phyloP scores from a whole-genome alignment of 2,888 invertebrate species.

The Chromoteleia sp. region DNA sequence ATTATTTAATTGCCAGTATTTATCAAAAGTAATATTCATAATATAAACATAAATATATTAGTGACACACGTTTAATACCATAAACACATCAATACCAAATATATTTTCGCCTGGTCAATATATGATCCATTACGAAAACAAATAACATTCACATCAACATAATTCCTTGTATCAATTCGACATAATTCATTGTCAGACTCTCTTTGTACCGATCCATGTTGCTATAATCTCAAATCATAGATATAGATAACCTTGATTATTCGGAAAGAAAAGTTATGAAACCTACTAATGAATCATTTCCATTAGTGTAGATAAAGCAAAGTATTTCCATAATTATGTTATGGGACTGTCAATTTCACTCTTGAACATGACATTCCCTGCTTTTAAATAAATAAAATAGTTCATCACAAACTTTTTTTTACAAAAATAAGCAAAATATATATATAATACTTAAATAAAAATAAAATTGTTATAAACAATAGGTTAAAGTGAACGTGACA shows the following conservation, averaged over 20 bases:
- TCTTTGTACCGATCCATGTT: constrained; percentile 4
- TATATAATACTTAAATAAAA: no score
- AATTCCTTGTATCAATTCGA: not conserved
- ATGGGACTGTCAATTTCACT: no score
- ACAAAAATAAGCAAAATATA: no score
- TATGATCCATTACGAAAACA: constrained; percentile 6
- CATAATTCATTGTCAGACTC: not conserved
- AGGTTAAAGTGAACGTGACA: no score
- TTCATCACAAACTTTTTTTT: no score
- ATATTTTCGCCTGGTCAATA: constrained; percentile 4
- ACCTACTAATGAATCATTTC: constrained; percentile 24
- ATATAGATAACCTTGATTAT: constrained; percentile 54
- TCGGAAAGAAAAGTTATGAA: constrained; percentile 23
- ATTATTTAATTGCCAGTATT: no score
- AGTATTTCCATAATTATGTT: no score
- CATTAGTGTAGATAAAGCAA: constrained; percentile 1
- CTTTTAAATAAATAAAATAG: no score
- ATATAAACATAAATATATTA: constrained; percentile 8
- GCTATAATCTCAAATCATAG: constrained; percentile 26
- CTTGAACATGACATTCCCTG: not conserved
- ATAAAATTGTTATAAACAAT: no score
- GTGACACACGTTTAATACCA: not conserved
- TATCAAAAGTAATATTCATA: constrained; percentile 3
- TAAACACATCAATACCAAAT: constrained; percentile 9
- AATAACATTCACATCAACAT: constrained; percentile 10